Conservation (phyloP, 2,797 vertebrate genomes). For the Myiotriccus ornatus region DNA sequence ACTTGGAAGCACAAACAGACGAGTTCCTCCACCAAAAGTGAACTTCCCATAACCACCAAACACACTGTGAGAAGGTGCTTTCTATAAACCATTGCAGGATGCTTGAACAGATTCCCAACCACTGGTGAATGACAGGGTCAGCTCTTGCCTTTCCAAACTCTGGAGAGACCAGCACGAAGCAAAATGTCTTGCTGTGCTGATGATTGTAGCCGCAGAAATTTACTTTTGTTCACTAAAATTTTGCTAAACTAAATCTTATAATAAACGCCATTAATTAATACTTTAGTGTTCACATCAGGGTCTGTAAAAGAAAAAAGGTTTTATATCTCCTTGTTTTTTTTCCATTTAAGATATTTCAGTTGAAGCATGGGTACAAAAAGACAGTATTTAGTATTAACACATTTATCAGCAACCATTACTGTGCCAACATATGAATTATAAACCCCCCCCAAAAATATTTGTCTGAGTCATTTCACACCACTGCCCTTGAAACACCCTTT, state of each 20-base stretch:
- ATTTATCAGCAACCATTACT: background rate
- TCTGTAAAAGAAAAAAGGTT: background rate
- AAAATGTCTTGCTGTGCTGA: background rate
- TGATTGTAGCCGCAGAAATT: background rate
- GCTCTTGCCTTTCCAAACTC: background rate
- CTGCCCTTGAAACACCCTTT: background rate
- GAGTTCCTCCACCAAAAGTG: conserved; percentile 51
- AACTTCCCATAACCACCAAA: background rate
- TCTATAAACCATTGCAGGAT: conserved; percentile 3
- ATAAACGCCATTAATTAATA: background rate
- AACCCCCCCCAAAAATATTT: background rate
- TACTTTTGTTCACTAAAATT: background rate
- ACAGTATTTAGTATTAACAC: background rate
- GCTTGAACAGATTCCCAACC: background rate
- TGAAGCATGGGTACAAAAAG: background rate
- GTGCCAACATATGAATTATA: background rate
- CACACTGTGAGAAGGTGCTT: conserved; percentile 32
- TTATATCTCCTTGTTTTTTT: background rate
- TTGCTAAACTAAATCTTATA: background rate
- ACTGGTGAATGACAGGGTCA: background rate
- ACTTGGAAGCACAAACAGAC: conserved; percentile 60
- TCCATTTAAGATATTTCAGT: background rate
- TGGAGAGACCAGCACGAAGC: background rate
- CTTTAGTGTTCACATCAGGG: background rate
- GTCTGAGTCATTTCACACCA: background rate